Base-by-base conservation (phyloP, 1,140 invertebrate genomes). In the Drosophila miranda region DNA sequence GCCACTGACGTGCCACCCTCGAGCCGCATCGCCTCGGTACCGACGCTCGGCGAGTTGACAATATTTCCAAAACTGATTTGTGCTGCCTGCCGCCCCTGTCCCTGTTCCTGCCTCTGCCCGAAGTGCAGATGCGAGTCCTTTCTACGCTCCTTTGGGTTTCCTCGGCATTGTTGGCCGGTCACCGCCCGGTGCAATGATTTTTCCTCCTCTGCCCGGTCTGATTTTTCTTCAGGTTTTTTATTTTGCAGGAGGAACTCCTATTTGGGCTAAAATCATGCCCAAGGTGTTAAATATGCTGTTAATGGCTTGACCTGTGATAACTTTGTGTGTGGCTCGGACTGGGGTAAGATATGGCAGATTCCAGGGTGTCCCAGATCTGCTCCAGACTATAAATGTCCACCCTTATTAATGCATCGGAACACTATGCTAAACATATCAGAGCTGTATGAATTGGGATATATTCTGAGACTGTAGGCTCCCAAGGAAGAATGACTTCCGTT, bases 161-260 rank as follows among this genome's bases (percentile, higher is more conserved):
- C 78, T 56, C 42, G 28, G 30, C 19, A 53, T 83, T 78, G 58
- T 55, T 66, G 43, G 16, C 58, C 72, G 66, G 49, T 63, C 78
- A 56, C 52, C 53, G 56, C 82, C 80, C 79, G 80, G 80, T 83
- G 80, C 63, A 83, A 83, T 83, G 80, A 78, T 84, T 84, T 83
- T 77, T 55, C 57, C 42, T 55, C 16, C 34, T n/a, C 50, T 57
- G 26, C 52, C 54, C n/a, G 42, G 44, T 19, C 51, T 45, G 58
- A 48, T 53, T 72, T 56, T 52, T 54, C 57, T 78, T 79, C 59
- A 66, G 51, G 55, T 58, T 63, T 70, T 69, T 56, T 68, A 42
- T 57, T 70, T 74, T 72, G 73, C 72, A 57, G 64, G n/a, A 34
- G 44, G 34, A 23, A 44, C 51, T 30, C 57, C 50, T 59, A 30